Evolutionary conservation across 2,797 vertebrate species (phyloP), one percentile per base, ranked within the genome.

Genomic region (Coccyzus lansbergi): DNA sequence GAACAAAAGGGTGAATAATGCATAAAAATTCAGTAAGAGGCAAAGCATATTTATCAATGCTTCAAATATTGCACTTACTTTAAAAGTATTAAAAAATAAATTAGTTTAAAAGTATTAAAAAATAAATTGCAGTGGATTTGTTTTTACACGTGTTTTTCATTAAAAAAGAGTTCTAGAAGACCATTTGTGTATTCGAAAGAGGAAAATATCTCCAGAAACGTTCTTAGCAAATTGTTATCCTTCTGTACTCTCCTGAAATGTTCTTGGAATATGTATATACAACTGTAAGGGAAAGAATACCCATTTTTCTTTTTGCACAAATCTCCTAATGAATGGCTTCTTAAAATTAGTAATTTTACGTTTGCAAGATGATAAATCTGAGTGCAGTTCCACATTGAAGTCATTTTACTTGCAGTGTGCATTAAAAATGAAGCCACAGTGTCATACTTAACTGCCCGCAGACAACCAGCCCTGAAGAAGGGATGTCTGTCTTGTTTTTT

Each of bases 311-410:
- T 85, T 85, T 74, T 80, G 31, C 63, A 55, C 18, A 62, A 89
- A 75, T 77, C 14, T 24, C 5, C 3, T 78, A 64, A 64, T 77
- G 48, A 72, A 71, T 87, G 59, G n/a, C 38, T 83, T 56, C 78
- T 87, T 87, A 91, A 87, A 93, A 92, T 92, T 65, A 53, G 42
- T 58, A 38, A 92, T 94, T 20, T 72, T 80, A 36, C 76, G 15
- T 84, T 89, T 85, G 38, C 34, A 65, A 75, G 72, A 76, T 72
- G 83, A 48, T 92, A 93, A 92, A 92, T 95, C 59, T 86, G 85
- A 89, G 80, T 36, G 81, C 63, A 90, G 58, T 83, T 86, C 46
- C 82, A 53, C 63, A 9, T 34, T 82, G 52, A 36, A 92, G 78
- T 83, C 6, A 15, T 83, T 95, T 95, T 82, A 59, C 52, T 93